These are phyloP conservation scores for Hydrotaea diabolus DNA, from an alignment of 2,888 invertebrate species.

Conservation along the genomic window DNA sequence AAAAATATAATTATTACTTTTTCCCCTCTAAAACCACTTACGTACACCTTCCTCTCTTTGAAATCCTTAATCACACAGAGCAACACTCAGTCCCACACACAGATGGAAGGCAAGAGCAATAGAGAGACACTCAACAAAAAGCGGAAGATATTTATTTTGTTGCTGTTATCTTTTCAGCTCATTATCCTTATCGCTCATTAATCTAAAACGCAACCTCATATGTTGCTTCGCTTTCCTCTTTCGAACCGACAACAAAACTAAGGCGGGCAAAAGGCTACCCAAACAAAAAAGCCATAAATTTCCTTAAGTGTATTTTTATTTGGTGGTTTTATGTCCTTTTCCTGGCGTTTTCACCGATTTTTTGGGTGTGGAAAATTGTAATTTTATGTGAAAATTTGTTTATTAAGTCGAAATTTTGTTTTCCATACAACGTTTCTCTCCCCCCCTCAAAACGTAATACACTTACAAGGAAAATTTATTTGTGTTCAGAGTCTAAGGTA, in stretches of 20 bases:
- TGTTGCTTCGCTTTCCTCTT: conserved; percentile 60
- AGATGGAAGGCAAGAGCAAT: neutral
- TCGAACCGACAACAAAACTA: conserved; percentile 50
- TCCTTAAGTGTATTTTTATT: conserved; percentile 75
- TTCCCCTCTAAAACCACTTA: conserved; percentile 70
- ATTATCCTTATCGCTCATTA: conserved; percentile 63
- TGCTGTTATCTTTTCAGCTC: conserved; percentile 49
- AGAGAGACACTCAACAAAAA: neutral
- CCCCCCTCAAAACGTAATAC: conserved; percentile 55
- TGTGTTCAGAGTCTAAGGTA: conserved; percentile 60
- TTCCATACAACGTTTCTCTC: conserved; percentile 29
- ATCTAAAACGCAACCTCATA: conserved; percentile 67
- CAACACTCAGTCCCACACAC: neutral
- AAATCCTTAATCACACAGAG: conserved; percentile 33
- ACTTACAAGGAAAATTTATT: conserved; percentile 70
- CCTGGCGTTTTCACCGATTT: conserved; percentile 29
- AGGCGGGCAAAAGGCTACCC: conserved; percentile 28
- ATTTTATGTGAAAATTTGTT: conserved; percentile 79
- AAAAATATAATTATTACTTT: conserved; percentile 79
- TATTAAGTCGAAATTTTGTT: conserved; percentile 72
- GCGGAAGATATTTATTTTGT: conserved; percentile 63
- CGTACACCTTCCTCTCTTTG: conserved; percentile 62
- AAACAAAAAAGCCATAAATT: conserved; percentile 74
- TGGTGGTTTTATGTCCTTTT: conserved; percentile 67
- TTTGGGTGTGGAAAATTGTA: conserved; percentile 71